A percentile compares a stretch with the other conserved stretches of the same genome.
phyloP scores from a whole-genome alignment of 1,140 invertebrate genomes.

The Cyclargus thomasi region DNA sequence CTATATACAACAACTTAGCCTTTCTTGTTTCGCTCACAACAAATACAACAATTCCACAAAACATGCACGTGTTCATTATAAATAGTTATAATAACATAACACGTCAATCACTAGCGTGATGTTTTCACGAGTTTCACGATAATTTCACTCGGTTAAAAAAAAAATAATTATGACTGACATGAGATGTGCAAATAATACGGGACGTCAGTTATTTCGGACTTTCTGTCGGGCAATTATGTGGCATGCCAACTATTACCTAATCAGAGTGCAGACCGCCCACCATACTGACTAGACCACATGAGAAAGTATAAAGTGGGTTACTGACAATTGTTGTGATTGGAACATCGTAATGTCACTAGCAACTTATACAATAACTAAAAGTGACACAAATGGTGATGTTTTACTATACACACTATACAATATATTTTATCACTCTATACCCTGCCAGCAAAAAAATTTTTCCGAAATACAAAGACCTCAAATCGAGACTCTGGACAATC shows the following conservation, averaged over 20 bases:
- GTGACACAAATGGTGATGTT: not conserved
- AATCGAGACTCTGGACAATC: no score
- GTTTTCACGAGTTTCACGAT: conserved; percentile 1
- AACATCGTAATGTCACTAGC: not conserved
- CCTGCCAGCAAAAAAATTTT: not conserved
- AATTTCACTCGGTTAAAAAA: not conserved
- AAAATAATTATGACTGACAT: not conserved
- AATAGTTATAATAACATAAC: not conserved
- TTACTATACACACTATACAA: no score
- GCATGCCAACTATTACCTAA: conserved; percentile 34
- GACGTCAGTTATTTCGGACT: conserved; percentile 8
- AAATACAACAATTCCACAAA: not conserved
- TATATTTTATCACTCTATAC: not conserved
- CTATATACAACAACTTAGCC: not conserved
- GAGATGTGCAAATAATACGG: conserved; percentile 15
- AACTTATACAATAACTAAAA: not conserved
- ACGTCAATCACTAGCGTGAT: not conserved
- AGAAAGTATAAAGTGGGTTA: not conserved
- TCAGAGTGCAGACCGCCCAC: conserved; percentile 26
- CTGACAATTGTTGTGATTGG: not conserved
- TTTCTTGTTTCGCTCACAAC: not conserved
- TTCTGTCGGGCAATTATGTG: conserved; percentile 13
- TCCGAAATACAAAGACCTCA: not conserved
- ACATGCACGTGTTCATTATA: not conserved
- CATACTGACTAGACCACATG: not conserved